Base-by-base conservation (phyloP, 2,797 vertebrate genomes). In the Oreortyx pictus region DNA sequence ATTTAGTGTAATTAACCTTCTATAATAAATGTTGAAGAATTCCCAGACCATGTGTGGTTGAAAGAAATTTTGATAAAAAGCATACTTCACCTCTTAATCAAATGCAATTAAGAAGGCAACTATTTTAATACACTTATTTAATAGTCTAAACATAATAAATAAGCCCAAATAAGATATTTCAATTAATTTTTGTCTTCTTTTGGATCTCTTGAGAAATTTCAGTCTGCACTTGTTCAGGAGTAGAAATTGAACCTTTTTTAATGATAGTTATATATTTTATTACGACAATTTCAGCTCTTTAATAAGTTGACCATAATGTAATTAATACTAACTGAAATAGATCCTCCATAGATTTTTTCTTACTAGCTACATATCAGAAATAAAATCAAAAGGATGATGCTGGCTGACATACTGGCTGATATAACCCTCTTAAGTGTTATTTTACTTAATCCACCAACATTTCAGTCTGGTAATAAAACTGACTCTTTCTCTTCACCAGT, bases 41-140 rank as follows among this genome's bases (percentile, higher is more conserved):
- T 91, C 33, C 22, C 9, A 77, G 49, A 29, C 29, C 5, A 44
- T 13, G 11, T 47, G 60, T 61, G 17, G 7, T 25, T 83, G 22
- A 87, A 72, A 81, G 44, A 88, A 27, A 31, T 83, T 82, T 92
- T 85, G 61, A 86, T 91, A 50, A 92, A 96, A 89, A 57, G 8
- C 49, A 66, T 77, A 83, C 6, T 91, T 95, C 52, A 47, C 31
- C 18, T 81, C 59, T 56, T 86, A 93, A 88, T 90, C 52, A 86
- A 50, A 62, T 67, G 29, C 23, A 90, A 94, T 74, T 96, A 93
- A 59, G 15, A 72, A 7, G 46, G 3, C 2, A 92, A 25, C 39
- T 88, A 65, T 49, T 94, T 82, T 74, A 59, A 47, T 80, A 41
- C 80, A 72, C 6, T 64, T 60, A 60, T 64, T 41, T 78, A 74